A percentile compares a stretch with the other conserved stretches of the same genome.
Conservation (phyloP, 2,888 invertebrate genomes). For the Saturnia japonica region DNA sequence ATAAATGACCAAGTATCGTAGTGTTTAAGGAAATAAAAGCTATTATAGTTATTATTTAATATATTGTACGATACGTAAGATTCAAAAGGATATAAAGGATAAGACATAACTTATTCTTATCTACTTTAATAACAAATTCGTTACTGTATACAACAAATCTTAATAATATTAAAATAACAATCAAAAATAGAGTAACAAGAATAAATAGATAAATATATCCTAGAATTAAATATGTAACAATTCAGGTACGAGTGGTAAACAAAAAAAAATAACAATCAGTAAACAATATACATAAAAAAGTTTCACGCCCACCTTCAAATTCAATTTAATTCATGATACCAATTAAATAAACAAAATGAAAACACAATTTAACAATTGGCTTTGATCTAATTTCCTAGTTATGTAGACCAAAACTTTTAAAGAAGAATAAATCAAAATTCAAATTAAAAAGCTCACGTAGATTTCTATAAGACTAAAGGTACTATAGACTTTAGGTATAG, state of each 20-base stretch:
- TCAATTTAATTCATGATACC: background rate
- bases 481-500: too few relatives aligned
- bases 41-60: background rate
- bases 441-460: background rate
- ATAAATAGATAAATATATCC: background rate
- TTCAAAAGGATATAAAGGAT: background rate
- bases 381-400: background rate
- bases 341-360: background rate
- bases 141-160: background rate
- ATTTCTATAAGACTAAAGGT: too few relatives aligned
- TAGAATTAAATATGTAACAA: conserved; percentile 17
- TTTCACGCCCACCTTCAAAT: background rate
- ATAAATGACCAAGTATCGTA: background rate
- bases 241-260: conserved; percentile 30
- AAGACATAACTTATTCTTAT: background rate
- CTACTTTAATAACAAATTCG: background rate
- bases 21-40: background rate
- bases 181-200: conserved; percentile 10
- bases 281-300: background rate
- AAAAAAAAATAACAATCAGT: conserved; percentile 35
- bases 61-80: background rate
- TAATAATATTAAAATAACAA: background rate
- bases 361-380: background rate
- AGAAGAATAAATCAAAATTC: background rate
- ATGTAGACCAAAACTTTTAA: background rate